phyloP scores from a whole-genome alignment of 1,140 invertebrate species.

The Palaemon carinicauda region DNA sequence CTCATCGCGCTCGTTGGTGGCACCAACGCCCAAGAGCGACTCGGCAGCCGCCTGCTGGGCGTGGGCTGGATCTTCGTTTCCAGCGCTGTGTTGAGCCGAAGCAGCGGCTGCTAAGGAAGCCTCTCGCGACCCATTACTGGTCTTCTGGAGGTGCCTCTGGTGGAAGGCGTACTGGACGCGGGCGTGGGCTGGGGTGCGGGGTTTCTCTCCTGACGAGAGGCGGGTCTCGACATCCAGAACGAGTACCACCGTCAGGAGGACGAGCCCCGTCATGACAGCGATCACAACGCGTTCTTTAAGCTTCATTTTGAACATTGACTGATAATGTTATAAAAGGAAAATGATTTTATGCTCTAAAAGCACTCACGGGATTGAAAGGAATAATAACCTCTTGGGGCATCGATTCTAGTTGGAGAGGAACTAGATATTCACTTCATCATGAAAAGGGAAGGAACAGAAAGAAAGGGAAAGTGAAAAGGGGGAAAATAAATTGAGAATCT shows the following conservation, averaged over 20 bases:
- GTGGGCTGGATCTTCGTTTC: conserved; percentile 12
- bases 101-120: conserved; percentile 8
- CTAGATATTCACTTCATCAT: too few species aligned
- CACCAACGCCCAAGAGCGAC: neutral
- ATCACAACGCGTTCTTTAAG: conserved; percentile 77
- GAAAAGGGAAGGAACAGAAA: too few species aligned
- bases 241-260: conserved; percentile 79
- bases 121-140: conserved; percentile 36
- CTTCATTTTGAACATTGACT: conserved; percentile 67
- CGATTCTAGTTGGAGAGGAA: too few species aligned
- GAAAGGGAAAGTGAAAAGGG: too few species aligned
- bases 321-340: neutral
- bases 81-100: conserved; percentile 13
- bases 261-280: conserved; percentile 75
- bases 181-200: conserved; percentile 76
- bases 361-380: neutral
- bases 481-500: too few species aligned
- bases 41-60: neutral
- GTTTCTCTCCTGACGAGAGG: conserved; percentile 78
- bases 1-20: neutral
- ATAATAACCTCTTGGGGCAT: neutral
- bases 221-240: conserved; percentile 84
- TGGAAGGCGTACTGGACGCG: conserved; percentile 64
- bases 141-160: conserved; percentile 40
- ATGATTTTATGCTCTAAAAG: neutral